These are phyloP conservation scores for Poecilia picta DNA, from an alignment of 2,797 vertebrate species.

Conservation along the genomic window DNA sequence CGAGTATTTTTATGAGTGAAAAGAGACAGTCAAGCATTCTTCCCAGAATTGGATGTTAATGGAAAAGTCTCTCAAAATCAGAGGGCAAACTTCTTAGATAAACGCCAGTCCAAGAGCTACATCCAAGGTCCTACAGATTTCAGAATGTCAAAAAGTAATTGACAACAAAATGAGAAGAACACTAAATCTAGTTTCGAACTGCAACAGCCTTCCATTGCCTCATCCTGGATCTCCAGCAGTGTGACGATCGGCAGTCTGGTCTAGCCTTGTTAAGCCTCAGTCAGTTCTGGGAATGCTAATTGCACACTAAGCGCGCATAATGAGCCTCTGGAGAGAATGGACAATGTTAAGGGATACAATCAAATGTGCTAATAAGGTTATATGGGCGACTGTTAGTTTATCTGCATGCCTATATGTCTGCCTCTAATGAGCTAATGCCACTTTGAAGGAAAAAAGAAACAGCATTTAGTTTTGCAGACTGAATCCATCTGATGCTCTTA, in stretches of 20 bases:
- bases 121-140: background rate
- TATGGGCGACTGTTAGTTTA: background rate
- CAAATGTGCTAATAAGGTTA: slow-evolving; percentile 2
- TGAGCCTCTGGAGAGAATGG: slow-evolving; percentile 33
- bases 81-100: background rate
- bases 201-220: background rate
- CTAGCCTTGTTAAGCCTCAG: background rate
- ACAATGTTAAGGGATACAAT: slow-evolving; percentile 27
- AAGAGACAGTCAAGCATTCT: background rate
- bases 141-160: background rate
- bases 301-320: slow-evolving; percentile 37
- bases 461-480: background rate
- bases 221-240: background rate
- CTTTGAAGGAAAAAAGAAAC: background rate
- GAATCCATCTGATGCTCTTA: slow-evolving; percentile 3
- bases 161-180: background rate
- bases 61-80: background rate
- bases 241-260: background rate
- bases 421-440: background rate
- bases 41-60: background rate
- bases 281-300: slow-evolving; percentile 2
- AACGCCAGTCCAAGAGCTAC: background rate
- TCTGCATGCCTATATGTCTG: background rate
- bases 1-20: background rate
- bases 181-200: background rate